A percentile compares a stretch with the other conserved stretches of the same genome.
These are phyloP conservation scores for Melinaea marsaeus DNA, from an alignment of 2,888 invertebrate species.

Conservation along the genomic window DNA sequence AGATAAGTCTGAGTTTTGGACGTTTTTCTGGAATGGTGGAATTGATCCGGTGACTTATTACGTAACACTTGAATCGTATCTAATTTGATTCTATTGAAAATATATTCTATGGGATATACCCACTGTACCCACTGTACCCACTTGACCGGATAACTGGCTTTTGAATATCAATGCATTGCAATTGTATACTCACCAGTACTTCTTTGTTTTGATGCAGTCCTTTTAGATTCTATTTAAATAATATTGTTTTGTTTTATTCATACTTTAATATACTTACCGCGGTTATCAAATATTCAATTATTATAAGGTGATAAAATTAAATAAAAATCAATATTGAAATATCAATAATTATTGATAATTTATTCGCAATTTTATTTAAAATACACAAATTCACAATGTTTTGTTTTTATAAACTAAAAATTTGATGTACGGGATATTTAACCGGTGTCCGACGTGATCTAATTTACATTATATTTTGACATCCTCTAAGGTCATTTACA, in stretches of 20 bases:
- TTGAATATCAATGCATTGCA: conserved; percentile 1
- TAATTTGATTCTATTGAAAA: conserved; percentile 43
- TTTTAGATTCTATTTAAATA: conserved; percentile 4
- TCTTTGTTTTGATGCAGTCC: not conserved
- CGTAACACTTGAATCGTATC: conserved; percentile 63
- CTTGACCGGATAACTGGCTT: conserved; percentile 26
- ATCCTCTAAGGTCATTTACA: conserved; percentile 70
- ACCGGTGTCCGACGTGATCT: conserved; percentile 68
- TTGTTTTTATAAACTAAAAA: conserved; percentile 75
- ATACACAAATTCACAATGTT: conserved; percentile 77
- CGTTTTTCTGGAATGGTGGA: conserved; percentile 74
- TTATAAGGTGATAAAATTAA: conserved; percentile 13
- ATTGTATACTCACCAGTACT: not conserved
- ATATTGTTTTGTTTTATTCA: conserved; percentile 4
- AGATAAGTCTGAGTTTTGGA: conserved; percentile 74
- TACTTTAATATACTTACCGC: not conserved
- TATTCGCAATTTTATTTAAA: conserved; percentile 79
- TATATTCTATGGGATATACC: conserved; percentile 23
- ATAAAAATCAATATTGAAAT: conserved; percentile 53
- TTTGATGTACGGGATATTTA: conserved; percentile 73
- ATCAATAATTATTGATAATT: conserved; percentile 76
- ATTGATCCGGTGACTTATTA: conserved; percentile 75
- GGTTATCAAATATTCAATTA: not conserved
- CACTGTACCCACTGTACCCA: not conserved
- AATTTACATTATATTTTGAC: conserved; percentile 60